Percentiles rank a stretch among this genome's conserved stretches.
Conservation (phyloP, 2,113 vertebrate genomes). For the Alethe diademata region DNA sequence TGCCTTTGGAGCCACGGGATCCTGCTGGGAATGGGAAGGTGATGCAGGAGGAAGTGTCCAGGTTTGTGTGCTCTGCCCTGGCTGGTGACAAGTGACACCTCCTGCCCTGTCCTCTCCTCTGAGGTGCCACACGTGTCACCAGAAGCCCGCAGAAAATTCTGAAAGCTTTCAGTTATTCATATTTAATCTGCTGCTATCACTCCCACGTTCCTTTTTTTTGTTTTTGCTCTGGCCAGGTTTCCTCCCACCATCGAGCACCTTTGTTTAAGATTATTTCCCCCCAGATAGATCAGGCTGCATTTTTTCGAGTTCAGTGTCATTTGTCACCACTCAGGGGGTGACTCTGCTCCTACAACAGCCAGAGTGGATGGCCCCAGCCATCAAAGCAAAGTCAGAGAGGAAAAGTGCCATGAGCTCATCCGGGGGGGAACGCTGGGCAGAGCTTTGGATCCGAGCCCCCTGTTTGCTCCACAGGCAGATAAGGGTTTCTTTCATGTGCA, state of each 20-base stretch:
- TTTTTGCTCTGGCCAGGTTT: neutral
- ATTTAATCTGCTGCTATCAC: neutral
- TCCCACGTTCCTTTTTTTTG: neutral
- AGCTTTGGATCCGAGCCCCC: neutral
- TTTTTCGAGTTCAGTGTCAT: neutral
- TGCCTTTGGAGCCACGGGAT: neutral
- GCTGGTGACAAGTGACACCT: neutral
- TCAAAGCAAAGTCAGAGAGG: neutral
- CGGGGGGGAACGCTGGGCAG: neutral
- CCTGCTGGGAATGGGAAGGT: neutral
- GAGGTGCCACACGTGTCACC: neutral
- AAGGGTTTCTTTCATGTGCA: constrained; percentile 56
- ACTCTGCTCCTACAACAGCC: too few species aligned
- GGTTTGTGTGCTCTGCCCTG: neutral
- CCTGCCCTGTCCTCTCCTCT: neutral
- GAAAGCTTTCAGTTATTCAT: neutral
- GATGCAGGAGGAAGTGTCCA: neutral
- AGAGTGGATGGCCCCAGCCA: too few species aligned
- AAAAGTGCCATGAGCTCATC: constrained; percentile 1
- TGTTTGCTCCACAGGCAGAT: constrained; percentile 12
- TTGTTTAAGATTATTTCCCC: constrained; percentile 14
- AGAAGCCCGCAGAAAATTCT: neutral
- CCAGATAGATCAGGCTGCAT: neutral
- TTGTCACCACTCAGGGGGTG: neutral
- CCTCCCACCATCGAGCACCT: neutral